phyloP scores from a whole-genome alignment of 2,888 invertebrate species.

The Patella caerulea region DNA sequence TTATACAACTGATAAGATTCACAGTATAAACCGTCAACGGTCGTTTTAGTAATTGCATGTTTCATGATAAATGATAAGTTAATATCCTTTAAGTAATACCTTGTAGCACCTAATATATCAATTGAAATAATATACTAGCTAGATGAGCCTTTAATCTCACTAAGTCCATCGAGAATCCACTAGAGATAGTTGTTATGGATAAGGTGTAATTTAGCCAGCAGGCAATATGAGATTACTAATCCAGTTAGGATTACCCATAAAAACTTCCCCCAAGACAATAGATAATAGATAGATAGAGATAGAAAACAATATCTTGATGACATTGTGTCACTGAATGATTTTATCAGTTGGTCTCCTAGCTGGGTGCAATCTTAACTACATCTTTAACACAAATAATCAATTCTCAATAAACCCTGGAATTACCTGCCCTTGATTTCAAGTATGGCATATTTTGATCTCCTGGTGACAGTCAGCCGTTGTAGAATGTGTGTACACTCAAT shows the following conservation, averaged over 20 bases:
- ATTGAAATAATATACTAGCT: not conserved
- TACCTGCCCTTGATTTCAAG: conserved; percentile 1
- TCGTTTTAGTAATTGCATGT: too few relatives aligned
- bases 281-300: too few relatives aligned
- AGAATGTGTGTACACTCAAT: not conserved
- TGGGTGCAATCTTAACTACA: too few relatives aligned
- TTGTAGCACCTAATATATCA: not conserved
- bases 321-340: too few relatives aligned
- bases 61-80: not conserved
- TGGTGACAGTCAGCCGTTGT: not conserved
- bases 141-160: not conserved
- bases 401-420: not conserved
- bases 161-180: not conserved
- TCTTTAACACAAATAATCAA: not conserved
- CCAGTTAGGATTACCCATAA: not conserved
- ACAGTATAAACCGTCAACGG: too few relatives aligned
- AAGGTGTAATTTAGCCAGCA: not conserved
- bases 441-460: not conserved
- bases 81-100: not conserved
- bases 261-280: not conserved
- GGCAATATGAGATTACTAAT: not conserved
- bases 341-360: too few relatives aligned
- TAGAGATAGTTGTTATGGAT: conserved; percentile 3
- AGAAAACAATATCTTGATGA: too few relatives aligned
- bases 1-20: too few relatives aligned